phyloP scores from a whole-genome alignment of 2,113 vertebrate genomes.

The Hemibagrus wyckioides region DNA sequence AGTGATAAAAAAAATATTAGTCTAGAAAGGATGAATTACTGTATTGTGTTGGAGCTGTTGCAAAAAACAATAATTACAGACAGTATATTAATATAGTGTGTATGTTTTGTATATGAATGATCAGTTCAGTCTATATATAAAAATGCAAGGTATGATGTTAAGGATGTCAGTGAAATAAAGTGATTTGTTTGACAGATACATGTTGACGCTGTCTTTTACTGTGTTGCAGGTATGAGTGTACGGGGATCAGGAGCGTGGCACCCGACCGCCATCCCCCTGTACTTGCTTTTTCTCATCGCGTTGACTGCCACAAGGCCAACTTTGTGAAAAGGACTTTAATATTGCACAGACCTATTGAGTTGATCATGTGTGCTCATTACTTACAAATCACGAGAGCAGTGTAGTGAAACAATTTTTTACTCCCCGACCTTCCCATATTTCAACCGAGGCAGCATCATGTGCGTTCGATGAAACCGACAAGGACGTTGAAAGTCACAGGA shows the following conservation, averaged over 20 bases:
- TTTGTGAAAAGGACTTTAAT: constrained; percentile 64
- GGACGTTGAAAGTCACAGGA: constrained; percentile 21
- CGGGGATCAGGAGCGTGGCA: constrained; percentile 78
- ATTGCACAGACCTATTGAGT: constrained; percentile 52
- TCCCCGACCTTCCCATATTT: constrained; percentile 27
- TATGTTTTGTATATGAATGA: not conserved
- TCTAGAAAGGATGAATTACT: not conserved
- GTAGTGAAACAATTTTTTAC: constrained; percentile 16
- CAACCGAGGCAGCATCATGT: constrained; percentile 19
- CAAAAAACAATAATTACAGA: not conserved
- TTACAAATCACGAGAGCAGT: constrained; percentile 30
- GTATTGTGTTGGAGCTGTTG: not conserved
- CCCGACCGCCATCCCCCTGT: constrained; percentile 62
- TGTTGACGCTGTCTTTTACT: constrained; percentile 7
- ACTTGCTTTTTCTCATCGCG: constrained; percentile 69
- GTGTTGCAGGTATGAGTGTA: constrained; percentile 84
- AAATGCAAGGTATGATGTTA: not conserved
- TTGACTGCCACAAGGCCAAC: constrained; percentile 69
- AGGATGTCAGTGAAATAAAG: not conserved
- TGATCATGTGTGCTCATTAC: constrained; percentile 48
- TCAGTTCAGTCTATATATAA: not conserved
- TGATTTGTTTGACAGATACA: not conserved
- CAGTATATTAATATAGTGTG: not conserved
- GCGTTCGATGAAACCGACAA: constrained; percentile 26
- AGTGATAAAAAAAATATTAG: not conserved